Evolutionary conservation across 2,113 vertebrate species (phyloP).

Genomic region (Accipiter cooperii): DNA sequence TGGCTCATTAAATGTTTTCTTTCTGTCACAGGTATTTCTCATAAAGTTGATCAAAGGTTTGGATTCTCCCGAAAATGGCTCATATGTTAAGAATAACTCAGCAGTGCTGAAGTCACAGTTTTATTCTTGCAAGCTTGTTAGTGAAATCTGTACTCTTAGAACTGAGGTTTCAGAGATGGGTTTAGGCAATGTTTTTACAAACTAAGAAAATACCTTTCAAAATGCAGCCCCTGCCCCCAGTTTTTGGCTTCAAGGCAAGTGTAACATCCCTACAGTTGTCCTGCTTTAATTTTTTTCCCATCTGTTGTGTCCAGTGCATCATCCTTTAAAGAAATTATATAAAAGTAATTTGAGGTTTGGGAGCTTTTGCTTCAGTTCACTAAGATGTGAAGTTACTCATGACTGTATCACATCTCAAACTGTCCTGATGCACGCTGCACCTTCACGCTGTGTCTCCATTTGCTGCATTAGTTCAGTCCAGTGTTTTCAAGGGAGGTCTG

Average conservation of each 20-base stretch:
- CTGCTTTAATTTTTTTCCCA: background rate
- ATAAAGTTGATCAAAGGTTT: conserved; percentile 49
- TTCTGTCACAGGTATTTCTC: conserved; percentile 55
- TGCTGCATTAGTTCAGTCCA: background rate
- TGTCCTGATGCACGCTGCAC: background rate
- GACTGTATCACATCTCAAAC: background rate
- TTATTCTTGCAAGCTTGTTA: background rate
- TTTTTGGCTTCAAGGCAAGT: background rate
- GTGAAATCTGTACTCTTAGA: background rate
- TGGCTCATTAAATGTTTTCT: conserved; percentile 34
- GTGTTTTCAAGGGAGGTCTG: background rate
- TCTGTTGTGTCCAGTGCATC: background rate
- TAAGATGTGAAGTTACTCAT: background rate
- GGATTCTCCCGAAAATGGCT: conserved; percentile 7
- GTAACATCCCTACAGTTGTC: background rate
- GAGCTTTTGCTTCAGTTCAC: background rate
- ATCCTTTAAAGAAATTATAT: background rate
- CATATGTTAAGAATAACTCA: conserved; percentile 44
- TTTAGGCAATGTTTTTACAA: conserved; percentile 1
- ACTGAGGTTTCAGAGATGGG: background rate
- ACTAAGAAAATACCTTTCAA: background rate
- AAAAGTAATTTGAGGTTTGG: background rate
- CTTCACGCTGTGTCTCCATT: accelerated
- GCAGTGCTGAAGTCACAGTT: conserved; percentile 34
- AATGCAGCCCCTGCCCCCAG: background rate